These are phyloP conservation scores for Rhinichthys klamathensis DNA, from an alignment of 2,113 vertebrate species.

Conservation along the genomic window DNA sequence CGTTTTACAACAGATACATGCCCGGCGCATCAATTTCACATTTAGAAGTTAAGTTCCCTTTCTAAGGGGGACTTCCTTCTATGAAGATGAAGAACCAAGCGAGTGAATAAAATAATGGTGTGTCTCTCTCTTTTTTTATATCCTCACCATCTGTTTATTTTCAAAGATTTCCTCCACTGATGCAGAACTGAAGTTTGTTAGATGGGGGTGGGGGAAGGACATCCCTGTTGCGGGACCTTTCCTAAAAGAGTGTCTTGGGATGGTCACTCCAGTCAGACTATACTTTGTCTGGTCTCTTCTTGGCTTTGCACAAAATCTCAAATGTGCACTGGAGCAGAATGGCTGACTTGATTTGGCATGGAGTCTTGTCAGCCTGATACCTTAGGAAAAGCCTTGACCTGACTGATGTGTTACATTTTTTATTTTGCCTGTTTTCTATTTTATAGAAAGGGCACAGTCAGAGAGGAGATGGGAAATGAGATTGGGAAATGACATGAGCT, in stretches of 20 bases:
- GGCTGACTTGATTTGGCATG: neutral
- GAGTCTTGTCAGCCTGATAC: neutral
- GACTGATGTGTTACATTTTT: neutral
- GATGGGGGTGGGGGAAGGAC: neutral
- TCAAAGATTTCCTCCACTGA: conserved; percentile 43
- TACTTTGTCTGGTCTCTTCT: conserved; percentile 11
- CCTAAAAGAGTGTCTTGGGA: conserved; percentile 26
- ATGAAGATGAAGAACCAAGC: conserved; percentile 1
- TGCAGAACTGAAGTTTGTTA: conserved; percentile 48
- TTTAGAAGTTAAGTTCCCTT: conserved; percentile 32
- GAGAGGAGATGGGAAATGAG: neutral
- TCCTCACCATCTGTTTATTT: conserved; percentile 55
- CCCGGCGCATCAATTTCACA: conserved; percentile 30
- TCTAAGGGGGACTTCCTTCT: neutral
- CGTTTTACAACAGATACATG: neutral
- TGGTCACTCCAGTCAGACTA: neutral
- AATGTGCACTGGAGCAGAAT: neutral
- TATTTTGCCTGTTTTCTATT: neutral
- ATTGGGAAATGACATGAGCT: neutral
- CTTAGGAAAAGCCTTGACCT: neutral
- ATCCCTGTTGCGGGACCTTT: neutral
- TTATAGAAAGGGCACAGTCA: neutral
- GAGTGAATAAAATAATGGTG: neutral
- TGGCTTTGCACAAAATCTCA: conserved; percentile 14
- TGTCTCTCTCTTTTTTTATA: neutral